phyloP scores from a whole-genome alignment of 2,113 vertebrate species.

The Albula glossodonta region DNA sequence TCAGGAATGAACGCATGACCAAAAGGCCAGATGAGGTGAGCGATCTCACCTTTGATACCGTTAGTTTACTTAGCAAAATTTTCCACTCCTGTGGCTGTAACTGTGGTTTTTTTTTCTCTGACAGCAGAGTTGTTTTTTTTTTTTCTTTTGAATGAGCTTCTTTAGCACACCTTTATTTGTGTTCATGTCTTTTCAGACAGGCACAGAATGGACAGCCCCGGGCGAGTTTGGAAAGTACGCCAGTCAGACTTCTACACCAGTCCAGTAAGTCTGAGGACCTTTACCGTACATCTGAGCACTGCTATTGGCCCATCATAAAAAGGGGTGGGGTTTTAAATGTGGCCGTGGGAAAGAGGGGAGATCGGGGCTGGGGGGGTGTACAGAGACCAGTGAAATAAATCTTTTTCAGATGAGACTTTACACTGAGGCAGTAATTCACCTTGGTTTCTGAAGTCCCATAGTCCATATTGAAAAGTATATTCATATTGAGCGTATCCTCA shows the following conservation, averaged over 20 bases:
- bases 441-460: no score
- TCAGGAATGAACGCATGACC: no score
- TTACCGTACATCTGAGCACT: neutral
- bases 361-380: neutral
- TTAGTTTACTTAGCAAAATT: no score
- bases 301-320: neutral
- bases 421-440: neutral
- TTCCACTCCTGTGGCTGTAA: no score
- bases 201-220: constrained; percentile 87
- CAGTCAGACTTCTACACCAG: constrained; percentile 81
- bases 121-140: no score
- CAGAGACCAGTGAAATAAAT: neutral
- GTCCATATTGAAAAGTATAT: no score
- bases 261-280: constrained; percentile 72
- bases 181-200: constrained; percentile 69
- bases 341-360: neutral
- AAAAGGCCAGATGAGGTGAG: no score
- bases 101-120: no score
- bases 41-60: no score
- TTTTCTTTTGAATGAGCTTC: neutral
- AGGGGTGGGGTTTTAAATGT: neutral
- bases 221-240: constrained; percentile 92
- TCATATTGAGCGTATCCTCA: no score
- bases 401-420: neutral
- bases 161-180: neutral